A percentile compares a stretch with the other conserved stretches of the same genome.
Conservation (phyloP, 2,888 invertebrate species). For the Heliconius ethilla region DNA sequence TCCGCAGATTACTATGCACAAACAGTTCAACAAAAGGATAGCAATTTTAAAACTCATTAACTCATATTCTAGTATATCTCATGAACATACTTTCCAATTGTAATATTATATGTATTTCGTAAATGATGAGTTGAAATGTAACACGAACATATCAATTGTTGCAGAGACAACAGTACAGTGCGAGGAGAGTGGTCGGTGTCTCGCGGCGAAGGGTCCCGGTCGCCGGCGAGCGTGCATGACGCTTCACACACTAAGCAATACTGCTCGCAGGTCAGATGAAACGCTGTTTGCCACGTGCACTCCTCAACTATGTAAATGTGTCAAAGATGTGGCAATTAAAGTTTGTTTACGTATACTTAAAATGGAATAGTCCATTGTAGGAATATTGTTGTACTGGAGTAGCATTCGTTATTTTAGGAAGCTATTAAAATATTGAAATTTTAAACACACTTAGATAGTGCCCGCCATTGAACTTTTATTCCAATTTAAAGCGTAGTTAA, state of each 20-base stretch:
- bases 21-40: neutral
- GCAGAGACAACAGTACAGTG: constrained; percentile 97
- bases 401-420: neutral
- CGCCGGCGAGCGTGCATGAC: constrained; percentile 92
- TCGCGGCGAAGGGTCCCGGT: constrained; percentile 74
- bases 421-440: neutral
- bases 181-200: constrained; percentile 85
- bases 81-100: neutral
- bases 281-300: neutral
- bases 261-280: constrained; percentile 87
- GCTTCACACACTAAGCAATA: constrained; percentile 89
- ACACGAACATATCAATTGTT: constrained; percentile 56
- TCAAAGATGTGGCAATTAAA: neutral
- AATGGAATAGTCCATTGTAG: neutral
- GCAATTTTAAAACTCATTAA: neutral
- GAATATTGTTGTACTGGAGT: neutral
- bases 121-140: neutral
- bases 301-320: neutral
- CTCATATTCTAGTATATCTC: neutral
- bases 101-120: neutral
- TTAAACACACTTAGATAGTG: too few species aligned
- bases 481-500: neutral
- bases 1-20: neutral
- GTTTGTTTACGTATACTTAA: neutral
- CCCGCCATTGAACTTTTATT: neutral